These are phyloP conservation scores for Hyles vespertilio DNA, from an alignment of 1,140 invertebrate species.

Conservation along the genomic window DNA sequence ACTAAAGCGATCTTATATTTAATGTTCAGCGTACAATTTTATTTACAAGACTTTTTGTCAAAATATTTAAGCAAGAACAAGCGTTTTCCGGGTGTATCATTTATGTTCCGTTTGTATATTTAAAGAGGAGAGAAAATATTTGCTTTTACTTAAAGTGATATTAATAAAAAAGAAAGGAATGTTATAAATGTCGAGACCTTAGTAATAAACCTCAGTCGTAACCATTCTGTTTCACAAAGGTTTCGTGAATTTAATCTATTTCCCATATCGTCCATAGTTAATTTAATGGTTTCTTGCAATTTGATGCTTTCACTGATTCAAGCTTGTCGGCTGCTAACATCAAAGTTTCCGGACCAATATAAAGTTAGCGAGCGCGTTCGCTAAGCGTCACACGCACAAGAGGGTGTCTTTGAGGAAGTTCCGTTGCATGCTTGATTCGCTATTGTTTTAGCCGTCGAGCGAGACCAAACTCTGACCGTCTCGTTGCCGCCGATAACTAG, in stretches of 20 bases:
- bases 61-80: not conserved
- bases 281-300: constrained; percentile 25
- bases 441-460: constrained; percentile 63
- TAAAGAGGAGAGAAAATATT: no score
- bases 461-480: constrained; percentile 58
- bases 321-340: constrained; percentile 27
- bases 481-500: constrained; percentile 41
- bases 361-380: constrained; percentile 60
- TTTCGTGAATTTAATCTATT: no score
- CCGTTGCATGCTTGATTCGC: constrained; percentile 70
- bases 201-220: no score
- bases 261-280: not conserved
- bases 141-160: no score
- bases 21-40: constrained; percentile 57
- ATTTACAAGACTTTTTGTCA: constrained; percentile 15
- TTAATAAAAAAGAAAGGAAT: no score
- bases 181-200: no score
- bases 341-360: constrained; percentile 68
- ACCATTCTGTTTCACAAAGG: not conserved
- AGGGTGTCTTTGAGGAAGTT: constrained; percentile 68
- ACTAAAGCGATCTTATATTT: constrained; percentile 63
- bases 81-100: no score
- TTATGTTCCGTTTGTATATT: no score
- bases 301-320: constrained; percentile 29
- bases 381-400: constrained; percentile 66